Percentiles rank a stretch among this genome's conserved stretches.
phyloP scores from a whole-genome alignment of 2,113 vertebrate species.

The Ciconia boyciana region DNA sequence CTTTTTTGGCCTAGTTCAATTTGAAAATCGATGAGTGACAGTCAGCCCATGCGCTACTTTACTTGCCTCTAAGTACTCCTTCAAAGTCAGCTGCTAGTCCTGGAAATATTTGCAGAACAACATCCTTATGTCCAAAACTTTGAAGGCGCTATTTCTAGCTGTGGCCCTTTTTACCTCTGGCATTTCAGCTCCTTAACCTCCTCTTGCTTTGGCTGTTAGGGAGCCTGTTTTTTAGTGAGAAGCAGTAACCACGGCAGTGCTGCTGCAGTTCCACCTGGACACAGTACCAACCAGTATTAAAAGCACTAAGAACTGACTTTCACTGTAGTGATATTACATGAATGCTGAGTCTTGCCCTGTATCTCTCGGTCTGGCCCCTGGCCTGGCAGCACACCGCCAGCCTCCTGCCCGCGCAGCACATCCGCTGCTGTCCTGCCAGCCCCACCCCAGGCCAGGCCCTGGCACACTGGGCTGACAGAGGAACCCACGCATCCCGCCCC shows the following conservation, averaged over 20 bases:
- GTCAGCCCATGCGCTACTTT: accelerated
- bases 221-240: neutral
- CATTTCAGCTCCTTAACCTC: neutral
- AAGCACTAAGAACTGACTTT: neutral
- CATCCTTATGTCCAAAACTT: neutral
- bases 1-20: neutral
- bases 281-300: neutral
- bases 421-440: accelerated
- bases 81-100: neutral
- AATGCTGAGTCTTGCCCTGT: accelerated
- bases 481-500: neutral
- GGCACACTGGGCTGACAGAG: too few species aligned
- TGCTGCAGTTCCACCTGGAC: neutral
- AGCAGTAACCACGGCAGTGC: neutral
- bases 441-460: neutral
- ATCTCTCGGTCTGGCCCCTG: accelerated
- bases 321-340: accelerated
- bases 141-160: neutral
- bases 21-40: neutral
- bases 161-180: neutral
- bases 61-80: neutral
- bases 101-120: neutral
- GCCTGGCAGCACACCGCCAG: neutral
- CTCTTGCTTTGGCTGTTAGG: neutral
- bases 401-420: neutral